Evolutionary conservation across 2,113 vertebrate genomes (phyloP), one percentile per base, ranked within the genome.

Genomic region (Pseudorectes ferrugineus): DNA sequence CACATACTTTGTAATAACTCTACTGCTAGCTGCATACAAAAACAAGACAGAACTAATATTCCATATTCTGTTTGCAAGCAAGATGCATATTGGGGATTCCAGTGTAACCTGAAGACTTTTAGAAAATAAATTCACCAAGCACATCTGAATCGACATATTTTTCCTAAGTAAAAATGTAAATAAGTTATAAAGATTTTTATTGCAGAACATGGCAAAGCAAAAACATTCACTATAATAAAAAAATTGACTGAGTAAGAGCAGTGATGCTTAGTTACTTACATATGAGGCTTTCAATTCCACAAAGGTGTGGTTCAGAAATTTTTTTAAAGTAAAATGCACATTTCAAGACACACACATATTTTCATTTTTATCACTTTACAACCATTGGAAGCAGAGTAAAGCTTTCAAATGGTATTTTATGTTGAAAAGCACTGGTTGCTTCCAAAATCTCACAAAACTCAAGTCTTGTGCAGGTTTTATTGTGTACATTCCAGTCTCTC

Each of bases 401-500:
- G 83, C 68, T 89, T 85, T 91, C 51, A 85, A 93, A 79, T 12
- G 43, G 62, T 42, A 51, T 84, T 89, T 92, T 91, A 95, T 63
- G 76, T 84, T 82, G 82, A 94, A 96, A 94, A 95, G 52, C 43
- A 61, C 52, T 73, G 46, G n/a, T 67, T 94, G 57, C 87, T 97
- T 96, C 95, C 95, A 95, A 95, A 73, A 95, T 87, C 94, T 94
- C 91, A 90, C 33, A 81, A 88, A 89, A 81, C 93, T 96, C 86
- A 91, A 89, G 78, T 24, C 88, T 88, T 94, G 81, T 76, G 89
- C 95, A 86, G 45, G 51, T 96, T 97, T 98, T 96, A 97, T 95
- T 95, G 80, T 92, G 78, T 78, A 94, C 88, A 95, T 97, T 95
- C 93, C 96, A 92, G 79, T 94, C 95, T 95, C 95, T 97, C 97